Percentiles rank a stretch among this genome's conserved stretches.
Evolutionary conservation across 2,797 vertebrate genomes (phyloP).

Genomic region (Schizothorax lantsangensis): DNA sequence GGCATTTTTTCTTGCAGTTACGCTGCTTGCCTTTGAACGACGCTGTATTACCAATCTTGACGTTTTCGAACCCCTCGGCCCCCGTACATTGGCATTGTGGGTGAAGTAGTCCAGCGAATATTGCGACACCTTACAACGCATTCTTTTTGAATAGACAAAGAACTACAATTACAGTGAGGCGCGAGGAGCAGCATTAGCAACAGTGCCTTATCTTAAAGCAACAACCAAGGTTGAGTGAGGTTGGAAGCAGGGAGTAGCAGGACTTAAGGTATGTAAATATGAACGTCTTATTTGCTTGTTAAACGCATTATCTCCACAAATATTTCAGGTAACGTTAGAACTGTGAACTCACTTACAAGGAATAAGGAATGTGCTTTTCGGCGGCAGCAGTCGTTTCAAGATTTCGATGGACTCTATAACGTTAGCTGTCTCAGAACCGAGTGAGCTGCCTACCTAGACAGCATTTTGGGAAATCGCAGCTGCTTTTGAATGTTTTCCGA

Average conservation of each 20-base stretch:
- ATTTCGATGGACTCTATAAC: not conserved
- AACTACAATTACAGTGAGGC: constrained; percentile 64
- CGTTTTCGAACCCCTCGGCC: not conserved
- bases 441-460: constrained; percentile 12
- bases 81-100: constrained; percentile 46
- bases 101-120: constrained; percentile 55
- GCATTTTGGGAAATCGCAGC: not conserved
- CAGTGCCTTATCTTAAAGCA: constrained; percentile 59
- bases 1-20: not conserved
- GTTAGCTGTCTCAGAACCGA: not conserved
- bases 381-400: not conserved
- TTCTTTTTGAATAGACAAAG: not conserved
- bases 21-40: not conserved
- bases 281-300: not conserved
- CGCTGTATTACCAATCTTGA: not conserved
- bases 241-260: constrained; percentile 48
- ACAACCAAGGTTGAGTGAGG: constrained; percentile 64
- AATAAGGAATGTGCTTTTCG: not conserved
- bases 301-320: not conserved
- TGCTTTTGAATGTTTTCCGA: not conserved
- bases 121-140: not conserved
- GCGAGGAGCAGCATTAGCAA: constrained; percentile 33
- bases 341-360: too few species aligned
- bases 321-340: not conserved
- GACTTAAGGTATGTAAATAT: constrained; percentile 46